A percentile compares a stretch with the other conserved stretches of the same genome.
phyloP scores from a whole-genome alignment of 30 jellyfish, hydroid and myxozoan genomes.

The Nemopilema nomurai region DNA sequence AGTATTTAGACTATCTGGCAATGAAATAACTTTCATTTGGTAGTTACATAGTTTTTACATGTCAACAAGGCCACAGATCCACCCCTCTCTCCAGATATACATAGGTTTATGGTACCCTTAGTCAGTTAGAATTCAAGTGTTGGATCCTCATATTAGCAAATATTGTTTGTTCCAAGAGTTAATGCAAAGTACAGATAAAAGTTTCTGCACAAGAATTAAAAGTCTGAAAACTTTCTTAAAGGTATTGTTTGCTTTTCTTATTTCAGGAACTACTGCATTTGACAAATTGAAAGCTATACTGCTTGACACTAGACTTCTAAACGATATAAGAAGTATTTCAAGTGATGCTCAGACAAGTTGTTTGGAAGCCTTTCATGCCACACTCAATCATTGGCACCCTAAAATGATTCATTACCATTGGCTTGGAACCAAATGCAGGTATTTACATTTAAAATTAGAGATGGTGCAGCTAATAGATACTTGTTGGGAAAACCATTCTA shows the following conservation, averaged over 20 bases:
- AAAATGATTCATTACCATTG: constrained; percentile 27
- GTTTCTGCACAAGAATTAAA: background rate
- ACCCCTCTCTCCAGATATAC: background rate
- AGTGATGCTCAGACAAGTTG: constrained; percentile 54
- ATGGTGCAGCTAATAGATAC: background rate
- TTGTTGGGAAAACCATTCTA: background rate
- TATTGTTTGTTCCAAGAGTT: background rate
- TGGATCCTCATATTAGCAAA: background rate
- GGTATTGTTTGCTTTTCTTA: background rate
- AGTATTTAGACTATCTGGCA: background rate
- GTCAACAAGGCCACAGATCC: background rate
- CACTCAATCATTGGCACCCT: constrained; percentile 49
- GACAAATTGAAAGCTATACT: constrained; percentile 14
- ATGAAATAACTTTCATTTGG: background rate
- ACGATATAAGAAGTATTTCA: constrained; percentile 20
- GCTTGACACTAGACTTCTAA: constrained; percentile 6
- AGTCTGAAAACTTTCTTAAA: background rate
- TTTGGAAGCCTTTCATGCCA: constrained; percentile 40
- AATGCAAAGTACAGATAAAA: background rate
- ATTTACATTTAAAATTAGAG: background rate
- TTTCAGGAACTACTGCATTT: constrained; percentile 22
- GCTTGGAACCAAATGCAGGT: constrained; percentile 40
- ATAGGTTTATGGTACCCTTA: background rate
- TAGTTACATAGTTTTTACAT: background rate
- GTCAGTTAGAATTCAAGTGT: background rate